Evolutionary conservation across 2,888 invertebrate genomes (phyloP).

Genomic region (Parascotia fuliginaria): DNA sequence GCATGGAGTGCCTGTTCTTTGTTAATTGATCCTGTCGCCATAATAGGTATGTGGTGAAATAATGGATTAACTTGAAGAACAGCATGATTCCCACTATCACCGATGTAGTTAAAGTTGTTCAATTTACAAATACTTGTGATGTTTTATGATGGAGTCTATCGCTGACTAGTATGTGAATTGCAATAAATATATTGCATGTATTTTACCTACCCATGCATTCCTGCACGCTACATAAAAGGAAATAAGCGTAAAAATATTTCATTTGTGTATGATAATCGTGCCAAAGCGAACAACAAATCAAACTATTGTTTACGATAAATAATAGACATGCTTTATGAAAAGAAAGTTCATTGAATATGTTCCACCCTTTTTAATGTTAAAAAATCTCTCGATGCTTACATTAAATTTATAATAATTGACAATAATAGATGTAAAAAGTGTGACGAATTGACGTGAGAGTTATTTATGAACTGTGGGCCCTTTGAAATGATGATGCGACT

Average conservation of each 20-base stretch:
- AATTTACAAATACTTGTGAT: no score
- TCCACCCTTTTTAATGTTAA: slow-evolving; percentile 41
- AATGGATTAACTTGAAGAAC: no score
- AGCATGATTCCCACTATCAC: no score
- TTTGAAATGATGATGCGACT: slow-evolving; percentile 52
- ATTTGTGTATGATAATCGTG: slow-evolving; percentile 5
- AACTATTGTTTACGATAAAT: slow-evolving; percentile 30
- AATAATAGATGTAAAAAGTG: slow-evolving; percentile 71
- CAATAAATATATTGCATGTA: not conserved
- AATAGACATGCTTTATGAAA: slow-evolving; percentile 24
- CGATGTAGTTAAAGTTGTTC: no score
- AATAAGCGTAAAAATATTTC: slow-evolving; percentile 3
- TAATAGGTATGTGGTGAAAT: no score
- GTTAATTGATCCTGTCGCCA: no score
- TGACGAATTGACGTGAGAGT: slow-evolving; percentile 73
- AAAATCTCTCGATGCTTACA: slow-evolving; percentile 41
- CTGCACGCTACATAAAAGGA: slow-evolving; percentile 4
- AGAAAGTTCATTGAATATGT: slow-evolving; percentile 37
- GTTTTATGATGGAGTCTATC: no score
- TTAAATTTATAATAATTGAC: slow-evolving; percentile 60
- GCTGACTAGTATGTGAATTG: no score
- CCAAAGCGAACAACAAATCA: slow-evolving; percentile 26
- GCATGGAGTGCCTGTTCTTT: no score
- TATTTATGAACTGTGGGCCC: slow-evolving; percentile 59
- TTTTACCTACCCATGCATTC: slow-evolving; percentile 3